Evolutionary conservation across 2,797 vertebrate species (phyloP).

Genomic region (Paedocypris micromegethes): DNA sequence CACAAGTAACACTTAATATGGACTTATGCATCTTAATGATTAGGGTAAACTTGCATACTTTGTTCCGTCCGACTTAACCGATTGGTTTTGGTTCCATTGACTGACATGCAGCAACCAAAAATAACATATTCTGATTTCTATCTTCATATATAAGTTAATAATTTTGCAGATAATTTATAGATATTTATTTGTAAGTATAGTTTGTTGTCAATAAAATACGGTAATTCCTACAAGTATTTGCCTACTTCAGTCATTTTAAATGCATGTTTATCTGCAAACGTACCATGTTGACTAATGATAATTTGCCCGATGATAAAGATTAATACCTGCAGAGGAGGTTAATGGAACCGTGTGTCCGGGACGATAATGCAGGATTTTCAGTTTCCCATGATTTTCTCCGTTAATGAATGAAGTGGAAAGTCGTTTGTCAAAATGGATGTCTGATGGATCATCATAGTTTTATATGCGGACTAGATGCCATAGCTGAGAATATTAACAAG

Average conservation of each 20-base stretch:
- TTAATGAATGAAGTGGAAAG: conserved; percentile 42
- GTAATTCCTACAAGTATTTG: conserved; percentile 42
- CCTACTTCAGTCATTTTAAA: conserved; percentile 40
- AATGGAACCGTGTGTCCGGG: conserved; percentile 45
- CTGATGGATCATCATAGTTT: conserved; percentile 30
- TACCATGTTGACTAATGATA: conserved; percentile 47
- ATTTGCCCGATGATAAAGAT: conserved; percentile 44
- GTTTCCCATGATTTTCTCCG: conserved; percentile 30
- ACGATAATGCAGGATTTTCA: conserved; percentile 30
- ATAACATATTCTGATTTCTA: no score
- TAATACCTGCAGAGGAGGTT: conserved; percentile 47
- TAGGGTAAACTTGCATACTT: no score
- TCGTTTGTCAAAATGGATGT: conserved; percentile 36
- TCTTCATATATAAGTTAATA: no score
- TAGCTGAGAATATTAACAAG: conserved; percentile 39
- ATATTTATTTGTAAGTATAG: no score
- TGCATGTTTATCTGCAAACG: conserved; percentile 40
- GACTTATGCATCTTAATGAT: no score
- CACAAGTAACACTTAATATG: no score
- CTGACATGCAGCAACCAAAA: no score
- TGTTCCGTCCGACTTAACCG: no score
- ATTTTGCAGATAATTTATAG: no score
- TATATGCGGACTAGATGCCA: conserved; percentile 22
- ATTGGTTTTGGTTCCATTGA: no score
- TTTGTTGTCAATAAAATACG: background rate